phyloP scores from a whole-genome alignment of 2,797 vertebrate species.

The Euthynnus affinis region DNA sequence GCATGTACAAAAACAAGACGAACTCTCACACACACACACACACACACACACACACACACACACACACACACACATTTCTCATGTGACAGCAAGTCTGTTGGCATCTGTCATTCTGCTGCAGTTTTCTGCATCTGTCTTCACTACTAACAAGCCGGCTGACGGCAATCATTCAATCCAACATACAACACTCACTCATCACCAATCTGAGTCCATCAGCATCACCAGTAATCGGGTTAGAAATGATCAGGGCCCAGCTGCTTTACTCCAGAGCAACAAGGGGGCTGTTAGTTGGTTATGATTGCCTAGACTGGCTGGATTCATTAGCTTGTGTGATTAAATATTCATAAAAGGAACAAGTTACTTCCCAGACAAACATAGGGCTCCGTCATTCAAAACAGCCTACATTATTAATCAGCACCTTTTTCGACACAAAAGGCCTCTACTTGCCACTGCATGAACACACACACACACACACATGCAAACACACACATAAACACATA shows the following conservation, averaged over 20 bases:
- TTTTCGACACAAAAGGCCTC: constrained; percentile 62
- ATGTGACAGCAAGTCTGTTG: constrained; percentile 22
- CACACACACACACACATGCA: constrained; percentile 15
- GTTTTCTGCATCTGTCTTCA: constrained; percentile 30
- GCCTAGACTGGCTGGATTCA: constrained; percentile 70
- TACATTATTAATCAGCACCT: constrained; percentile 80
- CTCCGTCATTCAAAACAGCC: constrained; percentile 74
- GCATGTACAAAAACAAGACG: neutral
- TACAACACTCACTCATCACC: constrained; percentile 54
- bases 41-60: too few relatives aligned
- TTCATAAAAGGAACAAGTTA: constrained; percentile 84
- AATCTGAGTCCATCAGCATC: constrained; percentile 60
- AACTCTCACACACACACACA: neutral
- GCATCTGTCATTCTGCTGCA: constrained; percentile 18
- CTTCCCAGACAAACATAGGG: constrained; percentile 74
- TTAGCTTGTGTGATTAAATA: constrained; percentile 80
- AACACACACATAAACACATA: constrained; percentile 1
- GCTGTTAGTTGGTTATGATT: constrained; percentile 77
- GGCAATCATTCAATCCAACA: constrained; percentile 39
- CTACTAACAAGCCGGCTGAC: constrained; percentile 20
- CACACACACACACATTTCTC: constrained; percentile 16
- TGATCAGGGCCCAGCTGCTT: constrained; percentile 55
- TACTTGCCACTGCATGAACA: constrained; percentile 25
- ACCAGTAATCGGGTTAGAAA: constrained; percentile 71
- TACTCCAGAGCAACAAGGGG: constrained; percentile 58